Evolutionary conservation across 2,888 invertebrate genomes (phyloP).

Genomic region (Torymus tubicola): DNA sequence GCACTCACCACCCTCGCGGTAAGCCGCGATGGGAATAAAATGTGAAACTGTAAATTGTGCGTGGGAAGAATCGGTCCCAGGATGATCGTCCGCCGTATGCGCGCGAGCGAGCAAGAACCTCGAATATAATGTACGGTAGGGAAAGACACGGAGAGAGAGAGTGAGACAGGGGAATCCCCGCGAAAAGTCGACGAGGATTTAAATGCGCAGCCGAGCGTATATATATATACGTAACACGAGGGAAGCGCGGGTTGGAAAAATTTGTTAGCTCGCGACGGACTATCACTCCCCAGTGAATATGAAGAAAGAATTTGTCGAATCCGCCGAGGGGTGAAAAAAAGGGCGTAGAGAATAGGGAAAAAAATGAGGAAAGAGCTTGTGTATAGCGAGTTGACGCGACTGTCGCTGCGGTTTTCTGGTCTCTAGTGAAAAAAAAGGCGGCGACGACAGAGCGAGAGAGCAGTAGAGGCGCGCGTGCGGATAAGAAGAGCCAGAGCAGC

Average conservation of each 20-base stretch:
- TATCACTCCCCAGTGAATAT: conserved; percentile 75
- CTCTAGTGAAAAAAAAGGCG: background rate
- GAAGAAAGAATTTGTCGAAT: conserved; percentile 69
- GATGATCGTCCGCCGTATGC: conserved; percentile 62
- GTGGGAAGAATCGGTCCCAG: conserved; percentile 75
- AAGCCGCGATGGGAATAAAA: conserved; percentile 75
- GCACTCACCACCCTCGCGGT: conserved; percentile 59
- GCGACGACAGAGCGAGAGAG: conserved; percentile 25
- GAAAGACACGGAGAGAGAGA: background rate
- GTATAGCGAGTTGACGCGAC: too few relatives aligned
- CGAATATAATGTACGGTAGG: background rate
- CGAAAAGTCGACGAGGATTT: conserved; percentile 69
- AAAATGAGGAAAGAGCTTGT: background rate
- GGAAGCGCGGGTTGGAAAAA: conserved; percentile 64
- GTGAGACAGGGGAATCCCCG: conserved; percentile 52
- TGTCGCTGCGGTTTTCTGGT: too few relatives aligned
- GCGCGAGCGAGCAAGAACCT: conserved; percentile 34
- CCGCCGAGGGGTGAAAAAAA: conserved; percentile 51
- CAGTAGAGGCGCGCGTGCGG: background rate
- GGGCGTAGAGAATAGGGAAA: background rate
- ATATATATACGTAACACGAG: conserved; percentile 49
- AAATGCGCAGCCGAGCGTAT: conserved; percentile 72
- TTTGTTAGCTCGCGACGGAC: conserved; percentile 73
- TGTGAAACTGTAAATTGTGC: conserved; percentile 77
- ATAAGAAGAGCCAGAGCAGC: conserved; percentile 58